phyloP scores from a whole-genome alignment of 2,113 vertebrate genomes.

The Pituophis catenifer region DNA sequence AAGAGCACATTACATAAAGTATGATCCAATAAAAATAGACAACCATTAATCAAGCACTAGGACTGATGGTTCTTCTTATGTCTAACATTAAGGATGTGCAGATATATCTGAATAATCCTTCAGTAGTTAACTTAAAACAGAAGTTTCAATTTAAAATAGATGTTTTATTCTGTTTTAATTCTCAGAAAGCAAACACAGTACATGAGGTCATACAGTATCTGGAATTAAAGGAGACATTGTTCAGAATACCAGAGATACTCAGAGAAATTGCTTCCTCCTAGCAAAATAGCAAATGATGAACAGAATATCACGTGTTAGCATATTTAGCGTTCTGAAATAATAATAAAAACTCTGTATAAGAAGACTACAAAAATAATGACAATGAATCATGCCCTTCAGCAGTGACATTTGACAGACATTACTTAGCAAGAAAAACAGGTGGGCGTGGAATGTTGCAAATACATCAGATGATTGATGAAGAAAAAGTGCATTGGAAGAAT shows the following conservation, averaged over 20 bases:
- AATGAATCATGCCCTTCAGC: not conserved
- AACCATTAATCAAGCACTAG: not conserved
- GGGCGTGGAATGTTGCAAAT: not conserved
- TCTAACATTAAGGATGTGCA: not conserved
- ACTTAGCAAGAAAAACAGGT: not conserved
- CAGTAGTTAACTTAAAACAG: not conserved
- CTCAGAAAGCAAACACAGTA: not conserved
- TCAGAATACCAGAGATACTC: not conserved
- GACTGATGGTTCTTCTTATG: not conserved
- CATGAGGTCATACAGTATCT: not conserved
- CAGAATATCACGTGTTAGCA: not conserved
- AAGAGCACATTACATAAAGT: conserved; percentile 23
- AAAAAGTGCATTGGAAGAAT: not conserved
- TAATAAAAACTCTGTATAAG: not conserved
- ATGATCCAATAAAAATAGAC: not conserved
- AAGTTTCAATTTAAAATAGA: not conserved
- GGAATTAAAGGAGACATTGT: not conserved
- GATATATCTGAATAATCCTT: not conserved
- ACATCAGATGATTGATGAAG: not conserved
- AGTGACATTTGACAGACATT: not conserved
- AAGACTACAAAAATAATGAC: not conserved
- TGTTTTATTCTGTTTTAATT: not conserved
- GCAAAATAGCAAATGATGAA: not conserved
- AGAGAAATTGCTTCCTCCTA: not conserved
- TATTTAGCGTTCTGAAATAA: not conserved